Evolutionary conservation across 92 coral and sea anemone species (phyloP), one percentile per base, ranked within the genome.

Genomic region (Umimayanthus kanabou): DNA sequence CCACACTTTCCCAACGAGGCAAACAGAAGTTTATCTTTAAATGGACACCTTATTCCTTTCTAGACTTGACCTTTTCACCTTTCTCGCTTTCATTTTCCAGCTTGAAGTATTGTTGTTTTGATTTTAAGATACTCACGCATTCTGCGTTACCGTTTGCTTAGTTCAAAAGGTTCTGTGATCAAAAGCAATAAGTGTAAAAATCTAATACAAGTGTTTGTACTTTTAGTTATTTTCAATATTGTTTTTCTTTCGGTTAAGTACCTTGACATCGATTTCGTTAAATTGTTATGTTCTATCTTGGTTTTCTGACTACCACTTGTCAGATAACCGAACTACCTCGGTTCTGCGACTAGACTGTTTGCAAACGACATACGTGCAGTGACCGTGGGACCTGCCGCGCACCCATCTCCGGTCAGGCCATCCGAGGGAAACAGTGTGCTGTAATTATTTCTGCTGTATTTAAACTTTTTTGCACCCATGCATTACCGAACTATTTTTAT

Each of bases 21-120:
- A 69, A 83, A 70, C 87, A 83, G 87, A 83, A 83, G 87, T 83
- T 83, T 83, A 83, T 83, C 78, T 83, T 83, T 82, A 67, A 67
- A 23, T 69, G 78, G 11, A 58, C 42, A 83, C 66, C 40, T 72
- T 83, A 45, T 45, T 83, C 78, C 28, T 43, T 70, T 40, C 40
- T 37, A 69, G 87, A 70, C 87, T 26, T 83, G 87, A 83, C 87
- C 87, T 83, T 70, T 83, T 83, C 61, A 83, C 87, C 87, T 71
- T 83, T 70, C 49, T 69, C 20, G 70, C 37, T 80, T 80, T 80
- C 64, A 57, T n/a, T 28, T 50, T 83, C 53, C 77, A 43, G 57
- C 74, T 53, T 83, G 66, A 67, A 83, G 75, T 82, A 42, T 58
- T 47, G 78, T 69, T 70, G 87, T 83, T 30, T 70, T 71, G 39